Conservation (phyloP, 2,888 invertebrate genomes). For the Volucella inflata region DNA sequence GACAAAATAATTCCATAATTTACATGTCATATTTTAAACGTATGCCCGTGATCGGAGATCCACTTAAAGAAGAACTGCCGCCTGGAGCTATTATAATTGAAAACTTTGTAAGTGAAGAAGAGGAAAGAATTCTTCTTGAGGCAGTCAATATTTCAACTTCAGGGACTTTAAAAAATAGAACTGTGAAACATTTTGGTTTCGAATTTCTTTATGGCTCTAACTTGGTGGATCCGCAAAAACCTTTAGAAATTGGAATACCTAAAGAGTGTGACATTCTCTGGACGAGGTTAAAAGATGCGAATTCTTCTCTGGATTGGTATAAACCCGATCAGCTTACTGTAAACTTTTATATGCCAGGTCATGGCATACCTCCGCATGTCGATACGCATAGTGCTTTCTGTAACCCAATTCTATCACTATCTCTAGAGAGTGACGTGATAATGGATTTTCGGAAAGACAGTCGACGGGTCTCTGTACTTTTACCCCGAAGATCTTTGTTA, state of each 20-base stretch:
- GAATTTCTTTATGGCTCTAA: slow-evolving; percentile 95
- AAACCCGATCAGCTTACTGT: slow-evolving; percentile 93
- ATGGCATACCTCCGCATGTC: slow-evolving; percentile 97
- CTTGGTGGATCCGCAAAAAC: slow-evolving; percentile 90
- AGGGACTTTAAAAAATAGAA: slow-evolving; percentile 89
- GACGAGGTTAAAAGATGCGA: slow-evolving; percentile 78
- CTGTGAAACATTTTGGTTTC: slow-evolving; percentile 95
- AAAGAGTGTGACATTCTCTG: slow-evolving; percentile 88
- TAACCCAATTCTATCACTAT: slow-evolving; percentile 93
- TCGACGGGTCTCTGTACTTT: slow-evolving; percentile 86
- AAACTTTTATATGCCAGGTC: slow-evolving; percentile 93
- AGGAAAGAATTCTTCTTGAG: slow-evolving; percentile 87
- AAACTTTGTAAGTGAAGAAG: slow-evolving; percentile 88
- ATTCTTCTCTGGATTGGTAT: slow-evolving; percentile 79
- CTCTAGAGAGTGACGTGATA: slow-evolving; percentile 90
- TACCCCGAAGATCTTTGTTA: slow-evolving; percentile 90
- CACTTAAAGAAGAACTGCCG: slow-evolving; percentile 85
- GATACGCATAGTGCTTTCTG: slow-evolving; percentile 98
- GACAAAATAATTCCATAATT: slow-evolving; percentile 86
- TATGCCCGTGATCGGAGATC: slow-evolving; percentile 77
- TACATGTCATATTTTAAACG: slow-evolving; percentile 85
- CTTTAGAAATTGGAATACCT: slow-evolving; percentile 89
- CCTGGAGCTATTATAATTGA: slow-evolving; percentile 88
- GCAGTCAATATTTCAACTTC: slow-evolving; percentile 84
- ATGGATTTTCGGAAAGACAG: slow-evolving; percentile 94